Percentiles rank a stretch among this genome's conserved stretches.
Evolutionary conservation across 2,797 vertebrate species (phyloP).

Genomic region (Myotis findleyi): DNA sequence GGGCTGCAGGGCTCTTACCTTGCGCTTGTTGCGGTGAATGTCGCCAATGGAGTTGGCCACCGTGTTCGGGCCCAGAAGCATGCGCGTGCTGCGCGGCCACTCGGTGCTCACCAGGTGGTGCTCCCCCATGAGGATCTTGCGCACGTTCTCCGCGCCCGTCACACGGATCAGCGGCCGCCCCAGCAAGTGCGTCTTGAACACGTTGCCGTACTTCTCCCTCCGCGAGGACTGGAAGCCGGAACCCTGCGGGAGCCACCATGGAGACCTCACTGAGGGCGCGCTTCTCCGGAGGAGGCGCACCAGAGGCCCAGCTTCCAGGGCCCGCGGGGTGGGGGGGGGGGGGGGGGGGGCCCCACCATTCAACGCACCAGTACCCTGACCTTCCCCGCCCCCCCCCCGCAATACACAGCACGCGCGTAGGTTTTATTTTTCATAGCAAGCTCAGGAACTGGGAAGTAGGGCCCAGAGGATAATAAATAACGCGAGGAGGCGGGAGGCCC

Average conservation of each 20-base stretch:
- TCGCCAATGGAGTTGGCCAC: slow-evolving; percentile 98
- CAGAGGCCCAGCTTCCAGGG: background rate
- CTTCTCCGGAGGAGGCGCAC: background rate
- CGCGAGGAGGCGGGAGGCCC: slow-evolving; percentile 24
- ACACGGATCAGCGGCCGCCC: slow-evolving; percentile 96
- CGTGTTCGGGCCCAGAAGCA: slow-evolving; percentile 95
- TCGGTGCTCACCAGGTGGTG: slow-evolving; percentile 97
- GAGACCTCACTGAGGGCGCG: slow-evolving; percentile 10
- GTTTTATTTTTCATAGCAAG: slow-evolving; percentile 73
- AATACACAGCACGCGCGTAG: background rate
- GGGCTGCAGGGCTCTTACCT: slow-evolving; percentile 86
- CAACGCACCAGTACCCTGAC: background rate
- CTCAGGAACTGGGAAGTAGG: slow-evolving; percentile 36
- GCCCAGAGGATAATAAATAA: slow-evolving; percentile 67
- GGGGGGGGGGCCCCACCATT: background rate
- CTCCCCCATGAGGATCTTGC: slow-evolving; percentile 97
- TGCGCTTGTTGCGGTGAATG: slow-evolving; percentile 96
- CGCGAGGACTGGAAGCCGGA: slow-evolving; percentile 95
- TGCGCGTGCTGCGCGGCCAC: slow-evolving; percentile 97
- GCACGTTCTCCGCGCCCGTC: slow-evolving; percentile 96
- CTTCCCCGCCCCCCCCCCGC: background rate
- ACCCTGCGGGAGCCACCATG: slow-evolving; percentile 87
- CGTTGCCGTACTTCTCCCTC: slow-evolving; percentile 95
- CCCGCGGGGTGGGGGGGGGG: background rate
- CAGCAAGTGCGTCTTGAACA: slow-evolving; percentile 97